phyloP scores from a whole-genome alignment of 2,113 vertebrate species.

The Elaphurus davidianus region DNA sequence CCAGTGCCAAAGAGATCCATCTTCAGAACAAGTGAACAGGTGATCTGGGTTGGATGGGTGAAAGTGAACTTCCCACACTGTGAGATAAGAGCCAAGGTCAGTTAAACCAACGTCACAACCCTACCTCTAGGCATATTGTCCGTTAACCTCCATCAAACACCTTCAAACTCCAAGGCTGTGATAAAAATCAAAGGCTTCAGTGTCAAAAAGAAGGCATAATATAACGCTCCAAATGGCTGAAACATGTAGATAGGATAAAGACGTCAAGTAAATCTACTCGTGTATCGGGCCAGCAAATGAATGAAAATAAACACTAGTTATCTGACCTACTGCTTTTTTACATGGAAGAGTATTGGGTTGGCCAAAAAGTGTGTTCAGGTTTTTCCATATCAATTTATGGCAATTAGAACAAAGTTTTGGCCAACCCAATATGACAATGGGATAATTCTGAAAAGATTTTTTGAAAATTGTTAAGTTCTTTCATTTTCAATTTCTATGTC shows the following conservation, averaged over 20 bases:
- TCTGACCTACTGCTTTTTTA: not conserved
- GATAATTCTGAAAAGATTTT: not conserved
- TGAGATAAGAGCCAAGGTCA: not conserved
- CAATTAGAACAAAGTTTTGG: not conserved
- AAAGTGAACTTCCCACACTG: conserved; percentile 99
- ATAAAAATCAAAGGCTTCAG: conserved; percentile 30
- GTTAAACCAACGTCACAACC: not conserved
- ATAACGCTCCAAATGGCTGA: not conserved
- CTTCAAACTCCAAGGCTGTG: not conserved
- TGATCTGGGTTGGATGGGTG: conserved; percentile 97
- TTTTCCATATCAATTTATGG: not conserved
- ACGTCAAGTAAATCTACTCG: not conserved
- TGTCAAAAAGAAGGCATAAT: not conserved
- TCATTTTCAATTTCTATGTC: conserved; percentile 6
- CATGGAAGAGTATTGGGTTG: not conserved
- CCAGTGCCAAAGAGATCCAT: conserved; percentile 97
- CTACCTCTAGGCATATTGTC: not conserved
- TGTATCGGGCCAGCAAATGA: not conserved
- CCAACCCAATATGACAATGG: not conserved
- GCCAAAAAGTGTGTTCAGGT: not conserved
- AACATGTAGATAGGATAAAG: not conserved
- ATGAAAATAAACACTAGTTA: not conserved
- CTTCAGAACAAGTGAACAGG: conserved; percentile 97
- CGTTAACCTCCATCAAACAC: not conserved
- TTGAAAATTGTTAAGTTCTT: not conserved